Percentiles rank a stretch among this genome's conserved stretches.
Conservation (phyloP, 2,888 invertebrate genomes). For the Xanthorhoe spadicearia region DNA sequence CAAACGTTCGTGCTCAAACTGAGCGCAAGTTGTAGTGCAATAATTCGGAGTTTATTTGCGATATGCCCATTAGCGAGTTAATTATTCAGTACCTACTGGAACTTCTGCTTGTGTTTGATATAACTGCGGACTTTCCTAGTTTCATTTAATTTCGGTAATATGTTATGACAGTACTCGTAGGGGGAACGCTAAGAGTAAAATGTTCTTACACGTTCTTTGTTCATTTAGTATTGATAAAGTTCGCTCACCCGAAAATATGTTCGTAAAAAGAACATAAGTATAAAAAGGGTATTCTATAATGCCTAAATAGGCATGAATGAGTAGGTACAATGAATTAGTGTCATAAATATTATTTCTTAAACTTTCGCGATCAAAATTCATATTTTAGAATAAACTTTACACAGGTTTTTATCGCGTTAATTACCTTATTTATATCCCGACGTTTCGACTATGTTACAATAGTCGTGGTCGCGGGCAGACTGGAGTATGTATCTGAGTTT, state of each 20-base stretch:
- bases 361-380: too few species aligned
- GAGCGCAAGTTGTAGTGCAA: constrained; percentile 67
- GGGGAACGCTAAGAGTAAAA: background rate
- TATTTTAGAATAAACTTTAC: too few species aligned
- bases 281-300: too few species aligned
- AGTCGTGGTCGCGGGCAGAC: too few species aligned
- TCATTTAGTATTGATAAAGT: background rate
- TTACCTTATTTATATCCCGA: too few species aligned
- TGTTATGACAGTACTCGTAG: constrained; percentile 25
- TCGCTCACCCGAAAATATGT: background rate
- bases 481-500: too few species aligned
- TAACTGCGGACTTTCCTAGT: constrained; percentile 23
- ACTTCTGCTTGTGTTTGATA: constrained; percentile 47
- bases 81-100: constrained; percentile 71
- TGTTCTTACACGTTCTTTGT: background rate
- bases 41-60: constrained; percentile 80
- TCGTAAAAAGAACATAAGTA: background rate
- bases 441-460: too few species aligned
- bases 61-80: constrained; percentile 77
- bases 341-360: too few species aligned
- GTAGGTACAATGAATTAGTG: too few species aligned
- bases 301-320: too few species aligned
- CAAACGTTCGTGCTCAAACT: constrained; percentile 47
- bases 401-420: too few species aligned
- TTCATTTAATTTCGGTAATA: constrained; percentile 27